Evolutionary conservation across 2,113 vertebrate species (phyloP).

Genomic region (Lophura nycthemera): DNA sequence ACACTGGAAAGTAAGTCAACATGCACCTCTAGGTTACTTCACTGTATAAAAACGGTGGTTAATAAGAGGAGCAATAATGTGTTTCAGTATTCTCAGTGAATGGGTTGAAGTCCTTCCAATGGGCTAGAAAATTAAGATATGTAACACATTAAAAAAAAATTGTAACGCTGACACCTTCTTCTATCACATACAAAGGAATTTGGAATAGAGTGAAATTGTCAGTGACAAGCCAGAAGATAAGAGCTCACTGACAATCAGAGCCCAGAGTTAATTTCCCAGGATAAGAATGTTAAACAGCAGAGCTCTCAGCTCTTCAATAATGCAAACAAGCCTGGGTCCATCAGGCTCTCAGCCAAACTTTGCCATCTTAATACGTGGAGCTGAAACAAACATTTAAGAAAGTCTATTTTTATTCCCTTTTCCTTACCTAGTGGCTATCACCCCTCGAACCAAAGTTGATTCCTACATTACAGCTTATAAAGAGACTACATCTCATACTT

Average conservation of each 20-base stretch:
- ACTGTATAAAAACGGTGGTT: background rate
- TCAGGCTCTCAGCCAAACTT: background rate
- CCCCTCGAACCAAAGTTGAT: background rate
- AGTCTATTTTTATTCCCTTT: background rate
- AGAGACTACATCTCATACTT: background rate
- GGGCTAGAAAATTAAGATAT: background rate
- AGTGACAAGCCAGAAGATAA: background rate
- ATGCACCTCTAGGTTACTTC: background rate
- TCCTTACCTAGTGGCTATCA: background rate
- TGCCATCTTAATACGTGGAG: background rate
- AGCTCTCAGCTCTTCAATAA: background rate
- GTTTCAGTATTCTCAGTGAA: background rate
- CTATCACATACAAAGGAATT: background rate
- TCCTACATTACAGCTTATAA: background rate
- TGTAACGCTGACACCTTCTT: background rate
- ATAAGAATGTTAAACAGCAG: background rate
- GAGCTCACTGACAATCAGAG: background rate
- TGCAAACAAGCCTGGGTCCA: background rate
- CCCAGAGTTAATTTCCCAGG: background rate
- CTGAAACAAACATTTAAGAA: background rate
- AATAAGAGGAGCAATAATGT: background rate
- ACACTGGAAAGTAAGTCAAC: background rate
- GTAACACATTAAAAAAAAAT: background rate
- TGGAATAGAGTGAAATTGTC: background rate
- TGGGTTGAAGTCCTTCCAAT: background rate